These are phyloP conservation scores for Nineta flava DNA, from an alignment of 2,888 invertebrate genomes.

Conservation along the genomic window DNA sequence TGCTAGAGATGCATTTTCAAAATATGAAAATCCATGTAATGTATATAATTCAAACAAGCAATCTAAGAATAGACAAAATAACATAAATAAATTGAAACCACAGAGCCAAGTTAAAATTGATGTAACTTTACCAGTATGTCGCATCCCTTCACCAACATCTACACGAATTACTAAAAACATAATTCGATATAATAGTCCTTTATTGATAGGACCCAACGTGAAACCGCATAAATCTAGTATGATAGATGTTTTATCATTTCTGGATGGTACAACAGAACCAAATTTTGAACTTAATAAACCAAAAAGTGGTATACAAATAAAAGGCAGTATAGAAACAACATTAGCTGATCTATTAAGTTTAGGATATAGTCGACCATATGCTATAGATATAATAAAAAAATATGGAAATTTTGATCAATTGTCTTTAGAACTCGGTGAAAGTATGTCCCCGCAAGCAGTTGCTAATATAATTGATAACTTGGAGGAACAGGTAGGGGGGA, in stretches of 20 bases:
- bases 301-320: constrained; percentile 24
- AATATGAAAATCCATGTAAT: not conserved
- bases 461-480: not conserved
- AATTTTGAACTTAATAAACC: constrained; percentile 21
- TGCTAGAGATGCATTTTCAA: not conserved
- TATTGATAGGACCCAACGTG: not conserved
- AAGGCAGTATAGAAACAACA: not conserved
- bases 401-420: not conserved
- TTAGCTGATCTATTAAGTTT: not conserved
- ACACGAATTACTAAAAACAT: not conserved
- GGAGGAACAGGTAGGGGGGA: not conserved
- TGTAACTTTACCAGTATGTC: not conserved
- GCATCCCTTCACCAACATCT: constrained; percentile 1
- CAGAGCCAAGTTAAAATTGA: not conserved
- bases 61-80: too few species aligned
- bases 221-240: constrained; percentile 2
- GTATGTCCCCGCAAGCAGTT: not conserved
- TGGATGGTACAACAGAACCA: constrained; percentile 14
- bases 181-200: not conserved
- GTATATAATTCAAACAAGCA: too few species aligned
- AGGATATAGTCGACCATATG: constrained; percentile 3
- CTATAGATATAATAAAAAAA: not conserved
- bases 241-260: not conserved
- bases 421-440: not conserved
- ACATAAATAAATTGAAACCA: not conserved